These are phyloP conservation scores for Stegophylla sp. DNA, from an alignment of 2,888 invertebrate genomes.

Conservation along the genomic window DNA sequence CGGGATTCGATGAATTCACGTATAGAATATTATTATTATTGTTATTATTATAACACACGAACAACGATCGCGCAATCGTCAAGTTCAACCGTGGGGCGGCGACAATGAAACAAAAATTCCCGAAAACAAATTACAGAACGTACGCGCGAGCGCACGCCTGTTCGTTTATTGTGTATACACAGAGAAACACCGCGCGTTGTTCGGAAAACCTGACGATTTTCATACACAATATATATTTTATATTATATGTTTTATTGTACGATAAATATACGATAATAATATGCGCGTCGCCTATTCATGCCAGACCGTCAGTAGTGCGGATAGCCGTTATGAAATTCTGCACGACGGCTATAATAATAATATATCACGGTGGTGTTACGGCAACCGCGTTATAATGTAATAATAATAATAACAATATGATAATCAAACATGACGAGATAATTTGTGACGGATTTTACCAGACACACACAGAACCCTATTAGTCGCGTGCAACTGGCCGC, in stretches of 20 bases:
- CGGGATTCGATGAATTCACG: too few species aligned
- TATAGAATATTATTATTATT: too few species aligned
- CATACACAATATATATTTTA: not conserved
- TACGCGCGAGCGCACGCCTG: not conserved
- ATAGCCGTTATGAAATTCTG: constrained; percentile 41
- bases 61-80: not conserved
- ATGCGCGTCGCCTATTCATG: constrained; percentile 23
- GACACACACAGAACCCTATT: not conserved
- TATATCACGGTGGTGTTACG: constrained; percentile 21
- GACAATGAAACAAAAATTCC: constrained; percentile 28
- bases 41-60: too few species aligned
- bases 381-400: constrained; percentile 47
- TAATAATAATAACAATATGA: too few species aligned
- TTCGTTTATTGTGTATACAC: too few species aligned
- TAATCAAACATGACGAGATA: constrained; percentile 58
- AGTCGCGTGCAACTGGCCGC: not conserved
- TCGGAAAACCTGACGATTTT: constrained; percentile 45
- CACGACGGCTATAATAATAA: not conserved
- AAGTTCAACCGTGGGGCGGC: constrained; percentile 16
- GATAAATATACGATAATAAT: too few species aligned
- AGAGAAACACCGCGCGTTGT: not conserved
- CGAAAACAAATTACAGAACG: constrained; percentile 22
- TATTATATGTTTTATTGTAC: too few species aligned
- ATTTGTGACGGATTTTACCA: constrained; percentile 56
- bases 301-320: constrained; percentile 11